phyloP scores from a whole-genome alignment of 2,113 vertebrate genomes.

The Axis porcinus region DNA sequence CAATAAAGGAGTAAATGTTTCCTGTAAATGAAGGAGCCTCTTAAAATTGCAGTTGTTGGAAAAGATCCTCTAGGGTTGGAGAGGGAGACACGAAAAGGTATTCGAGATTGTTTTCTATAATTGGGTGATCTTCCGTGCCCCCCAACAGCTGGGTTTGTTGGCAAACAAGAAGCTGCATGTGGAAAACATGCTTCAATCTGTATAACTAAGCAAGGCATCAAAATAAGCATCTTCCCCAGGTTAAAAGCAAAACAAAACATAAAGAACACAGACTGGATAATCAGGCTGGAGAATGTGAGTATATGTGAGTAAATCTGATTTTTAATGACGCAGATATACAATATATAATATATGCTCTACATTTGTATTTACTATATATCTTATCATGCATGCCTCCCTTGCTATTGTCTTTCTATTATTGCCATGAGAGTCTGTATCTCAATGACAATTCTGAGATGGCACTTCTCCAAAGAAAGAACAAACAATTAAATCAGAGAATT shows the following conservation, averaged over 20 bases:
- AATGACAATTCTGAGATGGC: conserved; percentile 13
- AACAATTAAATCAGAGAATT: neutral
- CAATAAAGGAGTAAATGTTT: conserved; percentile 34
- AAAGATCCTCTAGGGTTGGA: conserved; percentile 40
- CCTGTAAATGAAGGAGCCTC: conserved; percentile 38
- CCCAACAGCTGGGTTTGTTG: conserved; percentile 66
- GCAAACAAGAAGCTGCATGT: conserved; percentile 64
- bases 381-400: neutral
- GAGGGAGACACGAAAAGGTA: conserved; percentile 45
- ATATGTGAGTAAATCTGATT: neutral
- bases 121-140: conserved; percentile 59
- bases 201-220: conserved; percentile 43
- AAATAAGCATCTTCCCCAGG: conserved; percentile 32
- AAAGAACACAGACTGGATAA: conserved; percentile 16
- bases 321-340: neutral
- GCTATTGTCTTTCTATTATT: neutral
- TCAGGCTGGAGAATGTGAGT: neutral
- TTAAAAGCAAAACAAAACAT: conserved; percentile 48
- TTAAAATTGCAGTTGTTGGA: conserved; percentile 36
- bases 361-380: neutral
- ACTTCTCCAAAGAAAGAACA: neutral
- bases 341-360: neutral
- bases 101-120: conserved; percentile 48
- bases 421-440: neutral
- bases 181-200: conserved; percentile 59